These are phyloP conservation scores for Troides oblongomaculatus DNA, from an alignment of 2,888 invertebrate species.

Conservation along the genomic window DNA sequence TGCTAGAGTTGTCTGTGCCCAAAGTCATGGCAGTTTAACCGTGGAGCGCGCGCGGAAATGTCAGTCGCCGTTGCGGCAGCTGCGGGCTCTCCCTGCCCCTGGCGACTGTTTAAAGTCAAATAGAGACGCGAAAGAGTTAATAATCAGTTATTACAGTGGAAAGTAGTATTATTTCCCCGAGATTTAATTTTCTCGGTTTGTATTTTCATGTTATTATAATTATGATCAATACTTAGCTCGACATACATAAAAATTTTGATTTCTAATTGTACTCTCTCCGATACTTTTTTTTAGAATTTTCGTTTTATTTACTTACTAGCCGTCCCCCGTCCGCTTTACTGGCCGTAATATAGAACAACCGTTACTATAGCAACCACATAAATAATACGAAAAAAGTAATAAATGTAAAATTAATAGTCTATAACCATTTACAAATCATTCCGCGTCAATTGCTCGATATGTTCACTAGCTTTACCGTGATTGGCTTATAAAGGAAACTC, in stretches of 20 bases:
- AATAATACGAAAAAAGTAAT: too few species aligned
- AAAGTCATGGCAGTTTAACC: conserved; percentile 45
- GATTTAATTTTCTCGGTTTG: neutral
- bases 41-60: conserved; percentile 58
- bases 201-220: too few species aligned
- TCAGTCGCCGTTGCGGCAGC: conserved; percentile 55
- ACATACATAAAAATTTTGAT: neutral
- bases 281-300: neutral
- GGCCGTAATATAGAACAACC: too few species aligned
- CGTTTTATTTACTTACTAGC: neutral
- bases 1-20: conserved; percentile 25
- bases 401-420: too few species aligned
- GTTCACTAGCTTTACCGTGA: too few species aligned
- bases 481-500: too few species aligned
- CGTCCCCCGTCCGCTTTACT: too few species aligned
- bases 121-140: conserved; percentile 17
- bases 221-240: neutral
- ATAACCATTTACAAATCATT: too few species aligned
- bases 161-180: neutral
- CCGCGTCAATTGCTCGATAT: too few species aligned
- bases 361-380: too few species aligned
- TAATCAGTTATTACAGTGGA: neutral
- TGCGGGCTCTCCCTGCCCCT: conserved; percentile 49
- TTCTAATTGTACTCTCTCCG: neutral
- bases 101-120: neutral